Evolutionary conservation across 2,888 invertebrate species (phyloP).

Genomic region (Tribolium freemani): DNA sequence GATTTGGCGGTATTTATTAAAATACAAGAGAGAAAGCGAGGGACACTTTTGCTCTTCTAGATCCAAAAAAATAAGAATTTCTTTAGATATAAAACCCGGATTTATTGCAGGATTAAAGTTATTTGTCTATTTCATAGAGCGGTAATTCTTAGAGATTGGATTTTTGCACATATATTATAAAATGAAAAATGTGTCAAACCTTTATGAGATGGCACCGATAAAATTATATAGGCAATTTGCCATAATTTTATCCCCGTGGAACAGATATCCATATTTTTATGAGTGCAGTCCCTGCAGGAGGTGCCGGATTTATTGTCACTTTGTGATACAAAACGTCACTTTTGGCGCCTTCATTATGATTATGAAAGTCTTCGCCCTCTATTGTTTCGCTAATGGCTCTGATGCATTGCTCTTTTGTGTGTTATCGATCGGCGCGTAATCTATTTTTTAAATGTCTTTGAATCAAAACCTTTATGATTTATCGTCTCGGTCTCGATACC

Average conservation of each 20-base stretch:
- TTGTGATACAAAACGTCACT: not conserved
- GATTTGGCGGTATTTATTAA: not conserved
- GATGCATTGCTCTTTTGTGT: conserved; percentile 1
- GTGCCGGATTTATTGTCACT: conserved; percentile 41
- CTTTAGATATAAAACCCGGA: not conserved
- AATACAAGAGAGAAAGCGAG: not conserved
- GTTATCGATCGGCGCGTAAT: not conserved
- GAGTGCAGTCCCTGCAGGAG: conserved; percentile 44
- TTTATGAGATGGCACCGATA: conserved; percentile 42
- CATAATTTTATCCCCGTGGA: conserved; percentile 46
- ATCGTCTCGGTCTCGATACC: not conserved
- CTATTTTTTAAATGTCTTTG: conserved; percentile 11
- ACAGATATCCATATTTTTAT: conserved; percentile 45
- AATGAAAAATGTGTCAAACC: conserved; percentile 42
- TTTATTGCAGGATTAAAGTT: conserved; percentile 24
- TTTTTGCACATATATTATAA: conserved; percentile 39
- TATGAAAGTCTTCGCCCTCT: not conserved
- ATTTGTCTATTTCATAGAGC: conserved; percentile 24
- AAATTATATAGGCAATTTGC: conserved; percentile 48
- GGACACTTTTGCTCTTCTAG: not conserved
- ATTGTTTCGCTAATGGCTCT: conserved; percentile 19
- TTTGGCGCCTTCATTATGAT: not conserved
- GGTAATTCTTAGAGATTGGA: conserved; percentile 43
- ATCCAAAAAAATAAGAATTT: no score
- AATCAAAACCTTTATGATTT: conserved; percentile 17